Conservation (phyloP, 2,113 vertebrate genomes). For the Silurus meridionalis region DNA sequence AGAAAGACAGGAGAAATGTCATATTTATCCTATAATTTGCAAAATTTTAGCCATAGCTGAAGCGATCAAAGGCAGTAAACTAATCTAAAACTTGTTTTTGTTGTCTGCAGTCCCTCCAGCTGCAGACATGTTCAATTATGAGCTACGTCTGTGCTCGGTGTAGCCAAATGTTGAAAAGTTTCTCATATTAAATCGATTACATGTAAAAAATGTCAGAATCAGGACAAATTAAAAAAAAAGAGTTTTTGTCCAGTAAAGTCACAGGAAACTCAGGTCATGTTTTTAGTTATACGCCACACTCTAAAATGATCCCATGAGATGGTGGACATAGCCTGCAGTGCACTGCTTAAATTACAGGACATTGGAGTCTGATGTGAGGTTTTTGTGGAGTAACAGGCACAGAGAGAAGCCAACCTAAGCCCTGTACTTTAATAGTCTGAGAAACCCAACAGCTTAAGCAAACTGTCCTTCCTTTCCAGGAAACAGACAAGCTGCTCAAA, state of each 20-base stretch:
- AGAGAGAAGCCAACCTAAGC: slow-evolving; percentile 28
- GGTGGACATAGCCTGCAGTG: slow-evolving; percentile 13
- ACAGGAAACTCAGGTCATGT: slow-evolving; percentile 4
- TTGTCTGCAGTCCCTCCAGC: slow-evolving; percentile 1
- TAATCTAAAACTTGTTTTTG: slow-evolving; percentile 10
- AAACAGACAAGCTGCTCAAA: slow-evolving; percentile 69
- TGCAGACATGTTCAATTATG: slow-evolving; percentile 14
- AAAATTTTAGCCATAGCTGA: not conserved
- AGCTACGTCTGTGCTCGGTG: not conserved
- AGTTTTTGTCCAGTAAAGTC: not conserved
- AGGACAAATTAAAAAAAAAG: not conserved
- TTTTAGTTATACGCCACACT: not conserved
- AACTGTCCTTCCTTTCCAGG: slow-evolving; percentile 59
- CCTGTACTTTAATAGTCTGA: slow-evolving; percentile 53
- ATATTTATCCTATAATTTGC: not conserved
- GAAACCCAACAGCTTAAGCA: slow-evolving; percentile 70
- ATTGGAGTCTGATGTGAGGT: slow-evolving; percentile 22
- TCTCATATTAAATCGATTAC: not conserved
- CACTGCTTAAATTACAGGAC: slow-evolving; percentile 32
- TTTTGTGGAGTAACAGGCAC: slow-evolving; percentile 3
- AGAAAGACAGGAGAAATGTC: not conserved
- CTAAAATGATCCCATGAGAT: slow-evolving; percentile 8
- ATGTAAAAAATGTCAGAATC: not conserved
- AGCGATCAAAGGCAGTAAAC: not conserved
- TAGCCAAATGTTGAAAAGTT: slow-evolving; percentile 5